phyloP scores from a whole-genome alignment of 37 sponge, comb jelly and placozoan species.

The Chondrilla cf. caribensis region DNA sequence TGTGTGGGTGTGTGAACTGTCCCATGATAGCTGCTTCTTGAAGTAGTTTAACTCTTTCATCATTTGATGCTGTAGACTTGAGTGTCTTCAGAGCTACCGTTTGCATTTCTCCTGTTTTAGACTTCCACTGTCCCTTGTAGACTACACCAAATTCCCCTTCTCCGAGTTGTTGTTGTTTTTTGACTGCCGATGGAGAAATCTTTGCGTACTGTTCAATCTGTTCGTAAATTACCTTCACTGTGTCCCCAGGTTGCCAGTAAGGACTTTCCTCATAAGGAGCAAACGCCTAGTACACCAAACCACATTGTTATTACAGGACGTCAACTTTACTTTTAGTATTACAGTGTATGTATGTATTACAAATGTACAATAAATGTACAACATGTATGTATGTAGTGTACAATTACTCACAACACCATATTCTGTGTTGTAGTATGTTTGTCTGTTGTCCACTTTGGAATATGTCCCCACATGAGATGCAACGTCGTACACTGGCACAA shows the following conservation, averaged over 20 bases:
- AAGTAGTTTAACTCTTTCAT: slow-evolving; percentile 11
- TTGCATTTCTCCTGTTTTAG: neutral
- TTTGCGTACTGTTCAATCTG: neutral
- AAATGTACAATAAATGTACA: too few relatives aligned
- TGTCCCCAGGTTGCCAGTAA: neutral
- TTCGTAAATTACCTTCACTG: neutral
- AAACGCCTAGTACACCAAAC: too few relatives aligned
- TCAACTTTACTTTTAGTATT: too few relatives aligned
- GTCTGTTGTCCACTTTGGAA: too few relatives aligned
- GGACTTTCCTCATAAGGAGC: too few relatives aligned
- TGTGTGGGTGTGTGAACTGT: slow-evolving; percentile 23
- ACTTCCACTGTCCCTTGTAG: slow-evolving; percentile 12
- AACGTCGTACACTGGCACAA: too few relatives aligned
- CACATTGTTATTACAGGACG: too few relatives aligned
- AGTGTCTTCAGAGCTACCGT: slow-evolving; percentile 11
- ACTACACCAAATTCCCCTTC: slow-evolving; percentile 20
- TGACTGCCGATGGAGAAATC: neutral
- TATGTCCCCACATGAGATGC: too few relatives aligned
- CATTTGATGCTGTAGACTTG: slow-evolving; percentile 14
- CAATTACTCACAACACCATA: too few relatives aligned
- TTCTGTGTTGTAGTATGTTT: too few relatives aligned
- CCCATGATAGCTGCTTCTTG: slow-evolving; percentile 29
- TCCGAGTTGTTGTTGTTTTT: neutral
- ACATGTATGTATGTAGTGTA: too few relatives aligned
- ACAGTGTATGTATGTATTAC: too few relatives aligned